Percentiles rank a stretch among this genome's conserved stretches.
Evolutionary conservation across 2,888 invertebrate genomes (phyloP).

Genomic region (Drosophila tripunctata): DNA sequence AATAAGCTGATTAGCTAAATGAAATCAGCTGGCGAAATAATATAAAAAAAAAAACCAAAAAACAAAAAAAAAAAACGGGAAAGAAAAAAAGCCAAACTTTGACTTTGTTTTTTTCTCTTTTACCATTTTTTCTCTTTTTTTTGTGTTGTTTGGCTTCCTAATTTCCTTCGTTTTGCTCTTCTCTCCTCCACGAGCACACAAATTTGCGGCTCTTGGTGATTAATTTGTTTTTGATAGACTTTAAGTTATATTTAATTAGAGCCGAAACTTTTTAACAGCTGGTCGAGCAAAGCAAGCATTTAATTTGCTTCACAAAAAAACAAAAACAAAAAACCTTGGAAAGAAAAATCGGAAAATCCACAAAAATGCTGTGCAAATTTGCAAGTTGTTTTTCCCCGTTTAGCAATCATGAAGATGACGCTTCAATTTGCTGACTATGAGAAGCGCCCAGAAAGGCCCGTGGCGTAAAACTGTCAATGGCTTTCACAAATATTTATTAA

Average conservation of each 20-base stretch:
- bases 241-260: constrained; percentile 70
- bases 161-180: neutral
- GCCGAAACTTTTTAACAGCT: constrained; percentile 18
- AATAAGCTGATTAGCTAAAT: constrained; percentile 77
- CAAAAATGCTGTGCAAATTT: constrained; percentile 9
- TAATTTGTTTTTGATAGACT: constrained; percentile 72
- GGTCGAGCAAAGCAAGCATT: constrained; percentile 10
- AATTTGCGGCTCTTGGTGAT: constrained; percentile 65
- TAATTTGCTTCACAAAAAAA: constrained; percentile 7
- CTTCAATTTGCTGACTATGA: constrained; percentile 1
- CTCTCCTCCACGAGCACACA: neutral
- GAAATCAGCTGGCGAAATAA: constrained; percentile 60
- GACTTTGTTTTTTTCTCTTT: constrained; percentile 9
- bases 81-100: constrained; percentile 33
- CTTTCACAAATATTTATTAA: too few relatives aligned
- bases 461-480: too few relatives aligned
- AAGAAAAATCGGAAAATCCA: too few relatives aligned
- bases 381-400: constrained; percentile 11
- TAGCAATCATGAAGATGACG: neutral
- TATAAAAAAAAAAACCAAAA: constrained; percentile 1
- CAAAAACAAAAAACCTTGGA: neutral
- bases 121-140: neutral
- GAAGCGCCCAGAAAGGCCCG: constrained; percentile 3
- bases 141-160: constrained; percentile 1
- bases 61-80: neutral